Evolutionary conservation across 2,113 vertebrate genomes (phyloP).

Genomic region (Poecile atricapillus): DNA sequence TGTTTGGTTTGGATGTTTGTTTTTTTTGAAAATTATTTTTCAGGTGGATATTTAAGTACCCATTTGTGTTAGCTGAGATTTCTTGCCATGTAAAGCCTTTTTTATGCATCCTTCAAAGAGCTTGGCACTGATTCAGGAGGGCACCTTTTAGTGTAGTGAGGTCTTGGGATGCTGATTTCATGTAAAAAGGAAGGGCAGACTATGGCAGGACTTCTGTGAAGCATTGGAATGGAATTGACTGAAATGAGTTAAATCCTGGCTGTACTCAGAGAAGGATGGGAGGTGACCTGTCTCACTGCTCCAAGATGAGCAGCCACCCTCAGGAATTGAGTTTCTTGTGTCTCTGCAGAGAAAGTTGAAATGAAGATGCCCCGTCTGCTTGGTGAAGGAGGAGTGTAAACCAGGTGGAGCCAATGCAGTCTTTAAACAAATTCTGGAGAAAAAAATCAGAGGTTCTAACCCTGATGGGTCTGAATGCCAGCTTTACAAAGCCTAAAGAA

Average conservation of each 20-base stretch:
- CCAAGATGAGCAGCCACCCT: neutral
- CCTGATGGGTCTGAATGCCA: neutral
- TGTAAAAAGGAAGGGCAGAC: neutral
- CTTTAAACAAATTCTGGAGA: neutral
- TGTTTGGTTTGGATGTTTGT: no score
- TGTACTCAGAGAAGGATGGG: neutral
- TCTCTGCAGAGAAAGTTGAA: neutral
- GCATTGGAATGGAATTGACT: neutral
- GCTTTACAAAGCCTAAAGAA: neutral
- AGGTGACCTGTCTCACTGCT: neutral
- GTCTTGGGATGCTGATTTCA: neutral
- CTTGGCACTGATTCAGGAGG: neutral
- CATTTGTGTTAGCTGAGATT: neutral
- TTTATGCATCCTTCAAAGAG: neutral
- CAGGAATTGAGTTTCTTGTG: neutral
- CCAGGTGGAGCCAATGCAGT: neutral
- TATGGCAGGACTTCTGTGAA: neutral
- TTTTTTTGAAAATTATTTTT: neutral
- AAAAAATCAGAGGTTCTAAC: neutral
- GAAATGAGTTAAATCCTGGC: neutral
- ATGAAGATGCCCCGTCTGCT: neutral
- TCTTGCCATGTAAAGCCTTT: neutral
- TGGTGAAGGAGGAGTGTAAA: neutral
- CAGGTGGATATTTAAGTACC: neutral
- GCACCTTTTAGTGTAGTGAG: neutral